A percentile compares a stretch with the other conserved stretches of the same genome.
Evolutionary conservation across 2,113 vertebrate species (phyloP).

Genomic region (Myrmecophaga tridactyla): DNA sequence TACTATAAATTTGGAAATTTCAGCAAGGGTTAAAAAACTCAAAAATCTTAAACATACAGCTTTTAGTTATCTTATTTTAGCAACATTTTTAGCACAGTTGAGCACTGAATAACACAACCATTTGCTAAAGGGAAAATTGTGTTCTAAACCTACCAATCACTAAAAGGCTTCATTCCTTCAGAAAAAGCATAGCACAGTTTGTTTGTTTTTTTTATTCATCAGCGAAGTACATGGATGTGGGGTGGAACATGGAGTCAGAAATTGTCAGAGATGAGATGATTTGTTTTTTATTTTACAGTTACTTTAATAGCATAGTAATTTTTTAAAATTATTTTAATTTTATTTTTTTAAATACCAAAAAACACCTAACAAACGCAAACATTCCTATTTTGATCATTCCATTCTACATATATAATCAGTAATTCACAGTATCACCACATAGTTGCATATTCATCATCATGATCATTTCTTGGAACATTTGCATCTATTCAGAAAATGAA

Average conservation of each 20-base stretch:
- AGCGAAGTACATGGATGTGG: background rate
- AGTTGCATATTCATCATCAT: too few relatives aligned
- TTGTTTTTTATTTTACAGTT: conserved; percentile 4
- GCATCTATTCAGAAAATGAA: too few relatives aligned
- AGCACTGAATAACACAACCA: background rate
- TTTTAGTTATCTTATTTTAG: background rate
- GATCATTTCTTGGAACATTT: too few relatives aligned
- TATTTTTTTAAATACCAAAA: too few relatives aligned
- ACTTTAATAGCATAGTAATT: background rate
- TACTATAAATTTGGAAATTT: background rate
- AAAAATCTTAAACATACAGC: background rate
- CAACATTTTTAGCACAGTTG: background rate
- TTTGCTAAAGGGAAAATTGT: conserved; percentile 30
- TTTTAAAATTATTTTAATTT: too few relatives aligned
- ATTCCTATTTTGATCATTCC: too few relatives aligned
- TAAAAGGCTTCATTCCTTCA: conserved; percentile 24
- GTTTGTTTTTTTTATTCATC: background rate
- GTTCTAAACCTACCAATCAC: background rate
- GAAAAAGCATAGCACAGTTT: background rate
- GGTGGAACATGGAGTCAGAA: background rate
- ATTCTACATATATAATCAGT: too few relatives aligned
- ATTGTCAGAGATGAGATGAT: background rate
- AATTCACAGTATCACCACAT: too few relatives aligned
- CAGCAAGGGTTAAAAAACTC: background rate
- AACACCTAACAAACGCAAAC: too few relatives aligned